Percentiles rank a stretch among this genome's conserved stretches.
These are phyloP conservation scores for Rhinopithecus roxellana DNA, from an alignment of 2,113 vertebrate genomes.

Conservation along the genomic window DNA sequence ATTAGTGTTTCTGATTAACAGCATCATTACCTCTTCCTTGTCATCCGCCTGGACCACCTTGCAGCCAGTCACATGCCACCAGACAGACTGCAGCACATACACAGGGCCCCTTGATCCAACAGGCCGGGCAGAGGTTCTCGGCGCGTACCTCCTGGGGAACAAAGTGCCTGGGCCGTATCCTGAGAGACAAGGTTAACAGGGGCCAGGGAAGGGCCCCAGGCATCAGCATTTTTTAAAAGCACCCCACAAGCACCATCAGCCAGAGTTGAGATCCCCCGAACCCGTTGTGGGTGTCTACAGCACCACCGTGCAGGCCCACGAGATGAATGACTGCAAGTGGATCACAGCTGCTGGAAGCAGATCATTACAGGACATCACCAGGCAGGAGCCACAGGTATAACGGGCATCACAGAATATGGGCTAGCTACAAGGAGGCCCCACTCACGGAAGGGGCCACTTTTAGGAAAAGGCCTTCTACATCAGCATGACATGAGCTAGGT, in stretches of 20 bases:
- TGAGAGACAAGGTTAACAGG: background rate
- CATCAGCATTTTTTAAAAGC: background rate
- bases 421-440: too few relatives aligned
- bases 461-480: background rate
- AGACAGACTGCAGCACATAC: background rate
- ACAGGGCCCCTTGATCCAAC: background rate
- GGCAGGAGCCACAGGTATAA: background rate
- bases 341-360: background rate
- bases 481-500: background rate
- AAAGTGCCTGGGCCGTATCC: too few relatives aligned
- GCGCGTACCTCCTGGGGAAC: background rate
- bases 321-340: accelerated
- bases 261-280: background rate
- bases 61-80: background rate
- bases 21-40: background rate
- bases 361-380: background rate
- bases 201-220: background rate
- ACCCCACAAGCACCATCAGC: background rate
- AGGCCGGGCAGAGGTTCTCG: background rate
- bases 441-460: background rate
- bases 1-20: constrained; percentile 2
- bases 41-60: background rate
- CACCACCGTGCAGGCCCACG: background rate
- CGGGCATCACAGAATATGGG: background rate
- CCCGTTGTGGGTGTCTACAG: background rate